Percentiles rank a stretch among this genome's conserved stretches.
Evolutionary conservation across 2,797 vertebrate species (phyloP).

Genomic region (Tenualosa thibaudeaui): DNA sequence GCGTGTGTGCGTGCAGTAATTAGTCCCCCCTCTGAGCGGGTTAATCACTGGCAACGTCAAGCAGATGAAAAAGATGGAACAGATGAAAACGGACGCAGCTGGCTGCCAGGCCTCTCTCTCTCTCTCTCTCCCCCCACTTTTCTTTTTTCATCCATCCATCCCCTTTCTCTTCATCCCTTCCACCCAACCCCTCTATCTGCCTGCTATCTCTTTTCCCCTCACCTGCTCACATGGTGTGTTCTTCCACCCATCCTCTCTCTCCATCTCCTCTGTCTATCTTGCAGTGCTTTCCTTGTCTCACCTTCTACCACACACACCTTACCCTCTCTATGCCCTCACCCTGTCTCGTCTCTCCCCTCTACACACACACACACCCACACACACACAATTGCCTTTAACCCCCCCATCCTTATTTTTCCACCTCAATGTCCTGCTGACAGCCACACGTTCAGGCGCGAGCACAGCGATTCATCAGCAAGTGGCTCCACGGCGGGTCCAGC

Average conservation of each 20-base stretch:
- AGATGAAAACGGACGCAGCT: slow-evolving; percentile 37
- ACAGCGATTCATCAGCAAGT: background rate
- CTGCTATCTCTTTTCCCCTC: background rate
- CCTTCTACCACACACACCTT: background rate
- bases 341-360: slow-evolving; percentile 45
- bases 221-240: background rate
- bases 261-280: background rate
- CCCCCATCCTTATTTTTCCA: slow-evolving; percentile 58
- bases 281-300: slow-evolving; percentile 39
- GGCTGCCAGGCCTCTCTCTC: background rate
- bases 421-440: slow-evolving; percentile 55
- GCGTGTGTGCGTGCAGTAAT: background rate
- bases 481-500: background rate
- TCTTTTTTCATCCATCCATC: slow-evolving; percentile 34
- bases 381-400: background rate
- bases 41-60: slow-evolving; percentile 3
- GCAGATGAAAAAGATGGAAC: slow-evolving; percentile 25
- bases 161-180: slow-evolving; percentile 39
- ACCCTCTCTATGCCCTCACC: slow-evolving; percentile 2
- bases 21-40: slow-evolving; percentile 19
- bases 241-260: background rate
- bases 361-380: too few relatives aligned
- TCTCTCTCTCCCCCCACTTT: background rate
- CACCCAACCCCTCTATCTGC: slow-evolving; percentile 52
- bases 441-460: background rate